Base-by-base conservation (phyloP, 2,113 vertebrate genomes). In the Percopsis transmontana region DNA sequence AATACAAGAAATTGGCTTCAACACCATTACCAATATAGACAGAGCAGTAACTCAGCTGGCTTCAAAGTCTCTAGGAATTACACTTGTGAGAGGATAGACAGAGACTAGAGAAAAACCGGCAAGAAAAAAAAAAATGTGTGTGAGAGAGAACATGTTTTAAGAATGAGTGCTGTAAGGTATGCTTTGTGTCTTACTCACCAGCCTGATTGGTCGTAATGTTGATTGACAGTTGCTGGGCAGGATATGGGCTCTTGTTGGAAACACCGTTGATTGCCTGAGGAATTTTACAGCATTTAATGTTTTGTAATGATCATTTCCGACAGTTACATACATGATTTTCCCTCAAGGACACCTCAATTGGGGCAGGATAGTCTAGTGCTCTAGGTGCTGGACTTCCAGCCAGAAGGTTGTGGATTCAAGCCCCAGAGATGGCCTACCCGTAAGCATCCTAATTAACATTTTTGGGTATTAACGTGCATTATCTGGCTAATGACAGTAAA, bases 151-250 rank as follows among this genome's bases (percentile, higher is more conserved):
- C 70, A 53, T 44, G 66, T 47, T 44, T 67, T 23, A 69, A 16
- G 8, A 18, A 27, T 16, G 24, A 39, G 39, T 41, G n/a, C n/a
- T 19, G 19, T n/a, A 51, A 9, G 19, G 16, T 19, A 11, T 14
- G 18, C 18, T 10, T 18, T 19, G n/a, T 19, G 52, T 7, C 23
- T 38, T 39, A 85, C 96, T 94, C 86, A 99, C 97, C 97, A 0
- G 96, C 96, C 88, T 99, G 97, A 87, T 99, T 99, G 70, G 97
- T 99, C 77, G 97, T 99, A 88, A 99, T 96, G 90, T 99, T 99
- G 90, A 99, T 94, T 0, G 95, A 96, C 81, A 96, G 92, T 0
- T 97, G 94, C 60, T 98, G 97, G 12, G 96, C 95, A 0, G 95
- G 96, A 75, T 96, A 98, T 50, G 96, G 95, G 77, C 96, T 99